Conservation (phyloP, 2,113 vertebrate species). For the Vulpes vulpes region DNA sequence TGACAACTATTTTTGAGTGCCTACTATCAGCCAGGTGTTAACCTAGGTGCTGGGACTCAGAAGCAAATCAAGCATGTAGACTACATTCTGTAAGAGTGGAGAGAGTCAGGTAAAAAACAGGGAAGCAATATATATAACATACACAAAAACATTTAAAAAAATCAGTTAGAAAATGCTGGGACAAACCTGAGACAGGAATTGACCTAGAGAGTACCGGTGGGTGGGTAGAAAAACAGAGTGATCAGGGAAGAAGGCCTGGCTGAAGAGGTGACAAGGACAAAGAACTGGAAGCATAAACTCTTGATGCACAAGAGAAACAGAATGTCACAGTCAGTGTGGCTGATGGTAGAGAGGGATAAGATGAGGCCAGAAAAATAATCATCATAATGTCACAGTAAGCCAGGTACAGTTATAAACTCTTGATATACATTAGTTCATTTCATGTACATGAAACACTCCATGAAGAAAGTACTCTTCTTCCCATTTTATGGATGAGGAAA, state of each 20-base stretch:
- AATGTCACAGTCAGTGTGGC: neutral
- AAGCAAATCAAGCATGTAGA: neutral
- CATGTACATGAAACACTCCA: neutral
- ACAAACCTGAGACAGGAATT: neutral
- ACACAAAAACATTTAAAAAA: neutral
- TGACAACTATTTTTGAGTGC: neutral
- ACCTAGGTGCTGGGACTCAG: too few species aligned
- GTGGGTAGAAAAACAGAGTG: neutral
- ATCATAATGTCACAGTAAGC: neutral
- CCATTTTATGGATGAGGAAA: neutral
- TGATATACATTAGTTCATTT: neutral
- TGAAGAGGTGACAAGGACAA: neutral
- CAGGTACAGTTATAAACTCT: neutral
- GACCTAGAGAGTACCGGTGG: neutral
- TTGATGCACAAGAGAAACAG: neutral
- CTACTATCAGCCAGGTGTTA: neutral
- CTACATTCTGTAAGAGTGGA: neutral
- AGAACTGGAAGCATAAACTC: neutral
- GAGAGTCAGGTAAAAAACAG: neutral
- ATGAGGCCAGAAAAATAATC: neutral
- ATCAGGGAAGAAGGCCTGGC: neutral
- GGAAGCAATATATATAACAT: rapidly evolving
- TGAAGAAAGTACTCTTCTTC: neutral
- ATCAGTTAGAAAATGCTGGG: neutral
- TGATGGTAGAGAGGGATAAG: neutral